Evolutionary conservation across 2,888 invertebrate species (phyloP), one percentile per base, ranked within the genome.

Genomic region (Selenia dentaria): DNA sequence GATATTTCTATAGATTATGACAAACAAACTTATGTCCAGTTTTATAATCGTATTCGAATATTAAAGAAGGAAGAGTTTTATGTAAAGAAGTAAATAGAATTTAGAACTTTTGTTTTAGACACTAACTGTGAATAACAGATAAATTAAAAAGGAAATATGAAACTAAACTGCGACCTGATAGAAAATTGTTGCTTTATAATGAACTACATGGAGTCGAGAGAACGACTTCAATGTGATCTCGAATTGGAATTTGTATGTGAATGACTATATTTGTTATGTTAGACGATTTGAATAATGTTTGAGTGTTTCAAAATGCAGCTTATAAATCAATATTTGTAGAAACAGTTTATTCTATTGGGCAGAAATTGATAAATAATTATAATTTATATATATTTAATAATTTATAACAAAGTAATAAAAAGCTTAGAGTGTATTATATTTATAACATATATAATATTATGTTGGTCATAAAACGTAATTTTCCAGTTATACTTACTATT

Each of bases 141-240:
- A 43, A 39, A 6, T 39, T 38, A 33, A 38, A 39, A 34, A 26
- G 22, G 29, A 22, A 26, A 18, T 29, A 24, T 24, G 12, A 37
- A 55, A 49, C 31, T 35, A 44, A 57, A 71, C 60, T 66, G 78
- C 68, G 76, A 83, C 79, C 79, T 83, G 79, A 81, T 78, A 78
- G 80, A 68, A 83, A 78, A 78, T 62, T 57, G 57, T 81, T 87
- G 82, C 82, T 85, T 85, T 86, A 84, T 82, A 77, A 68, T 72
- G 67, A 70, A 86, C 74, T 83, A 87, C 74, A 82, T 60, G 71
- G 62, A 83, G 86, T 80, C 81, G 66, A 74, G 77, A 68, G 83
- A 51, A 68, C 70, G 86, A 58, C 85, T 83, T 80, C 64, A 66
- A 74, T 66, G 74, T 87, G 89, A 89, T 89, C 89, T 89, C 89